Evolutionary conservation across 2,888 invertebrate genomes (phyloP).

Genomic region (Allygus modestus): DNA sequence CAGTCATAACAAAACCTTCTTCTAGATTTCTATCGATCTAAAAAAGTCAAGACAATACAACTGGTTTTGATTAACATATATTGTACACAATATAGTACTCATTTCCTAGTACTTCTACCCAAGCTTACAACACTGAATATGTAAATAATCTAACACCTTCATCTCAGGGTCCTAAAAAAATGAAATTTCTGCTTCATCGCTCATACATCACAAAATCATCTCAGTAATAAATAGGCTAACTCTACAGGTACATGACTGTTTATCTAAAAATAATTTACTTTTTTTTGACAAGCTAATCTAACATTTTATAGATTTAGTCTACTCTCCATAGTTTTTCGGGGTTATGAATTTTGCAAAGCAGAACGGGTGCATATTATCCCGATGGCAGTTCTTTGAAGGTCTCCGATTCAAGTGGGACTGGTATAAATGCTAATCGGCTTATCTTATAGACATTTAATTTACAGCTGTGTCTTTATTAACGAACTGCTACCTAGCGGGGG

Average conservation of each 20-base stretch:
- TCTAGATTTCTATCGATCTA: neutral
- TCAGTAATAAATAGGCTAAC: constrained; percentile 13
- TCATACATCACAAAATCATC: constrained; percentile 16
- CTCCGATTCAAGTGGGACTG: neutral
- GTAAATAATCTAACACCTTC: constrained; percentile 23
- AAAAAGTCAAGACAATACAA: constrained; percentile 20
- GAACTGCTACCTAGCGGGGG: constrained; percentile 3
- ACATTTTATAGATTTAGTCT: neutral
- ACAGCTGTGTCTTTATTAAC: constrained; percentile 46
- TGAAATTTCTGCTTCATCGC: neutral
- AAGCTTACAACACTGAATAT: constrained; percentile 51
- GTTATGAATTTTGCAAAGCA: constrained; percentile 19
- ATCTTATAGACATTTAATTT: constrained; percentile 43
- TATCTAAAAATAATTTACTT: constrained; percentile 44
- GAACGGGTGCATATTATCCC: neutral
- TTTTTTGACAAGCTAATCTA: constrained; percentile 15
- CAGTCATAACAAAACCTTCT: neutral
- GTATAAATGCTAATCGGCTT: constrained; percentile 43
- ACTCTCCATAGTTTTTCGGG: neutral
- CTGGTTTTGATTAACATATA: constrained; percentile 40
- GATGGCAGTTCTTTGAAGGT: constrained; percentile 18
- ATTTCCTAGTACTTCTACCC: constrained; percentile 21
- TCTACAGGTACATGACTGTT: constrained; percentile 52
- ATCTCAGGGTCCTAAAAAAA: neutral
- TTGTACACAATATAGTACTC: constrained; percentile 14